phyloP scores from a whole-genome alignment of 1,140 invertebrate genomes.

The Lycorma delicatula region DNA sequence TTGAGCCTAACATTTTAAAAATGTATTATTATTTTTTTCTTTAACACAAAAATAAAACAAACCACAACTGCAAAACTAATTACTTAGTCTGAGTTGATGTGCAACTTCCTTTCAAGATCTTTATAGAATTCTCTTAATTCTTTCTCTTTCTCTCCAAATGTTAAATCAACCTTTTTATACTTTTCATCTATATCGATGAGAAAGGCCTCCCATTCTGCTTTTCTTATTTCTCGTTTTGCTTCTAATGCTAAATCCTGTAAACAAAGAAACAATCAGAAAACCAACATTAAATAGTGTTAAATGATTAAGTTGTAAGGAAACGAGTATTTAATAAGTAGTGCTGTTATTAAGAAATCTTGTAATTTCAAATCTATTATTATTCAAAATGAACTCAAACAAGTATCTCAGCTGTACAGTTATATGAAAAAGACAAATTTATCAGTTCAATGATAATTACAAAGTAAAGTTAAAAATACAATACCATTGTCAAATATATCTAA shows the following conservation, averaged over 20 bases:
- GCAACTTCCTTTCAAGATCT: constrained; percentile 63
- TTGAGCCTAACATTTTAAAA: constrained; percentile 17
- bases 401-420: no score
- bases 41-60: neutral
- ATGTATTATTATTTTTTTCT: constrained; percentile 3
- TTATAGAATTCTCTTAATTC: constrained; percentile 63
- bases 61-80: neutral
- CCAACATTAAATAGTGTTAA: neutral
- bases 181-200: constrained; percentile 65
- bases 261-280: constrained; percentile 1
- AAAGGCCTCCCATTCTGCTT: constrained; percentile 60
- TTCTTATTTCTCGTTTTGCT: constrained; percentile 47
- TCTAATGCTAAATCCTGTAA: constrained; percentile 44
- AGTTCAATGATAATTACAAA: no score
- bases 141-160: constrained; percentile 68
- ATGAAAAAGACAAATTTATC: no score
- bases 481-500: no score
- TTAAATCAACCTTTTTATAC: constrained; percentile 61
- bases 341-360: no score
- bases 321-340: no score
- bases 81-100: constrained; percentile 39
- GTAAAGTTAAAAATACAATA: no score
- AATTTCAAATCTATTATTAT: no score
- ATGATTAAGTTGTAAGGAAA: neutral
- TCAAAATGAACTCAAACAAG: no score